phyloP scores from a whole-genome alignment of 2,113 vertebrate species.

The Osmerus mordax region DNA sequence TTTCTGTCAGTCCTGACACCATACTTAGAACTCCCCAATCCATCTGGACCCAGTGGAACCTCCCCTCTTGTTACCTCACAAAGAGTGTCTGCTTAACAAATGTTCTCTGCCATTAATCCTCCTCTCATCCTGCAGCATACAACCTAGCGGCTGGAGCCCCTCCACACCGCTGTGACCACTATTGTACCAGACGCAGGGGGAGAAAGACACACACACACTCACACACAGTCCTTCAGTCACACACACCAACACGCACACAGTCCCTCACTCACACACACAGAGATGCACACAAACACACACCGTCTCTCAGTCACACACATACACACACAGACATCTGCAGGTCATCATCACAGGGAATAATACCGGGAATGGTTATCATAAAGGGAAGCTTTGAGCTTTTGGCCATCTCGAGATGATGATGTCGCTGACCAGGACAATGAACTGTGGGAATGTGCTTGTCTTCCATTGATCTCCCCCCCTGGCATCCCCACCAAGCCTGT shows the following conservation, averaged over 20 bases:
- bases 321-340: slow-evolving; percentile 62
- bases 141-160: slow-evolving; percentile 62
- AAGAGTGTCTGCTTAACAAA: slow-evolving; percentile 61
- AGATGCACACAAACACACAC: slow-evolving; percentile 4
- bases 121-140: slow-evolving; percentile 52
- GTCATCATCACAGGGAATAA: slow-evolving; percentile 70
- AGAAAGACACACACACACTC: slow-evolving; percentile 41
- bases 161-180: slow-evolving; percentile 58
- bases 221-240: slow-evolving; percentile 4
- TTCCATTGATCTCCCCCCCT: slow-evolving; percentile 75
- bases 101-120: slow-evolving; percentile 66
- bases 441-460: slow-evolving; percentile 78
- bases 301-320: neutral
- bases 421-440: slow-evolving; percentile 72
- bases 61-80: slow-evolving; percentile 16
- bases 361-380: slow-evolving; percentile 73
- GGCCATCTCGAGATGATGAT: slow-evolving; percentile 66
- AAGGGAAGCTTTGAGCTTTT: slow-evolving; percentile 76
- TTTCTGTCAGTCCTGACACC: neutral
- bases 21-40: slow-evolving; percentile 1
- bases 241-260: slow-evolving; percentile 14
- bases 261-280: neutral
- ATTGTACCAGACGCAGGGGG: slow-evolving; percentile 58
- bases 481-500: slow-evolving; percentile 68
- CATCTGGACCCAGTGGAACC: neutral